Evolutionary conservation across 2,797 vertebrate genomes (phyloP), one percentile per base, ranked within the genome.

Genomic region (Lagorchestes hirsutus): DNA sequence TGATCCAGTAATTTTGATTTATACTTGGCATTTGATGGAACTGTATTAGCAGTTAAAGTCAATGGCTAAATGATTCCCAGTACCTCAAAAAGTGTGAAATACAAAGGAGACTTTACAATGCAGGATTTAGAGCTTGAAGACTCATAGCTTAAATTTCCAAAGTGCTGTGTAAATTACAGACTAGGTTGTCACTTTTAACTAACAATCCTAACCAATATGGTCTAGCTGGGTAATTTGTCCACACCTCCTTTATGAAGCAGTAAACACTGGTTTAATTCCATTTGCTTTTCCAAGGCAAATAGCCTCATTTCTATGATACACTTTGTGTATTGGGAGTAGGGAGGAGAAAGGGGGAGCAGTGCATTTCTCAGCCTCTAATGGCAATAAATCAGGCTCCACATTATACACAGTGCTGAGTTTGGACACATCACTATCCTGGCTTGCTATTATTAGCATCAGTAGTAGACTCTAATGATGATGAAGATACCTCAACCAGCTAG

Each of bases 1-100:
- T 97, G 98, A 98, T 98, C 97, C 97, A 96, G 98, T 98, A 98
- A 99, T 98, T 98, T 97, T 99, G 98, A 99, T 99, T 99, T 99
- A 99, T 98, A 55, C 98, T 98, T 98, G 96, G 98, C 97, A 96
- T 98, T 98, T 98, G 91, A 94, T 97, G 98, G 97, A 97, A 97
- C 97, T 98, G 97, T 98, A 98, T 98, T 98, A 98, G 98, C 98
- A 97, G 98, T 98, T 98, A 97, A 97, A 98, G 97, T 98, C 98
- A 98, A 95, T 97, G 97, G 96, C 97, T 98, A 98, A 98, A 98
- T 55, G 98, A 98, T 98, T 97, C 98, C 97, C 95, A 95, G 97
- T 96, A 94, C 97, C 74, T 24, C 46, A 87, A 87, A 97, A 97
- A 98, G 95, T 90, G 96, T 96, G 97, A 97, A 98, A 97, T 95